Evolutionary conservation across 2,113 vertebrate species (phyloP).

Genomic region (Epinephelus cyanopodus): DNA sequence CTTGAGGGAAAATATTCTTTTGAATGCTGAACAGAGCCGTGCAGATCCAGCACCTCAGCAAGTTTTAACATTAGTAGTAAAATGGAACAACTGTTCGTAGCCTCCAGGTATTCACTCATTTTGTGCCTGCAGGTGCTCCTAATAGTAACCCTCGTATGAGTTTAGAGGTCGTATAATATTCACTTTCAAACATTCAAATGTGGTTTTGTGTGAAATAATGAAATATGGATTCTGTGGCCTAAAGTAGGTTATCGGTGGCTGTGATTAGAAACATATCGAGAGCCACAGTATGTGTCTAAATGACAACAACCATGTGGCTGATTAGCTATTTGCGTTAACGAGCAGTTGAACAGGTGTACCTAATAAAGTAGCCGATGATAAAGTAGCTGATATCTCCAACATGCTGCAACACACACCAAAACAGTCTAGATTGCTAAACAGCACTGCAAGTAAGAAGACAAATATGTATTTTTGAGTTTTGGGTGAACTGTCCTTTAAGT

Average conservation of each 20-base stretch:
- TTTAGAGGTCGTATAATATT: neutral
- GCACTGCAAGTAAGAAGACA: no score
- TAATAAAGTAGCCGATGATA: no score
- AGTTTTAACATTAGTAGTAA: conserved; percentile 15
- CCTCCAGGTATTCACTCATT: neutral
- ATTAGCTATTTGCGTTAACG: no score
- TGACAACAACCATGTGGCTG: no score
- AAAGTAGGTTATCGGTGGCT: neutral
- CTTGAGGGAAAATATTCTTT: neutral
- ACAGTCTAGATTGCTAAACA: no score
- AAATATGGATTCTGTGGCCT: neutral
- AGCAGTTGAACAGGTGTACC: no score
- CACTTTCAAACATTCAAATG: neutral
- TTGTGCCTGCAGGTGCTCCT: neutral
- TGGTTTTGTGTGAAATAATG: neutral
- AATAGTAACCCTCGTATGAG: neutral
- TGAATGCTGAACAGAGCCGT: neutral
- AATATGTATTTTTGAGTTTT: no score
- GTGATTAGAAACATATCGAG: neutral
- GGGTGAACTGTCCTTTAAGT: neutral
- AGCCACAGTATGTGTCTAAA: neutral
- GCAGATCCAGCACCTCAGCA: neutral
- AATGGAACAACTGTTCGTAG: neutral
- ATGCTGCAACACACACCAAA: no score
- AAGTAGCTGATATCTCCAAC: no score